These are phyloP conservation scores for Gibbula magus DNA, from an alignment of 2,888 invertebrate genomes.

Conservation along the genomic window DNA sequence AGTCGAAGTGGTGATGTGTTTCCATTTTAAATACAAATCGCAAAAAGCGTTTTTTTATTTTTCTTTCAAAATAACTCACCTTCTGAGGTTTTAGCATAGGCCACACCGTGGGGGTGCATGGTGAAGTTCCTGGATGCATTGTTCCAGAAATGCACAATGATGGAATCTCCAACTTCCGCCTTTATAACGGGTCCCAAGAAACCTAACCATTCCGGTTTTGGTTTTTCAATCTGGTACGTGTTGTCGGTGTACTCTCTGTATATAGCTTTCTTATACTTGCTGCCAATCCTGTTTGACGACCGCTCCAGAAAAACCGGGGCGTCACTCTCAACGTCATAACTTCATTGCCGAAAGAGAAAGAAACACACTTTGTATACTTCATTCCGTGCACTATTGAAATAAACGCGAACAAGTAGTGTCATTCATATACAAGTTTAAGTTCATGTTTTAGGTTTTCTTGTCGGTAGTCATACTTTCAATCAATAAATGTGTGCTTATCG, in stretches of 20 bases:
- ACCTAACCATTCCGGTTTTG: constrained; percentile 42
- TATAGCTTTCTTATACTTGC: constrained; percentile 49
- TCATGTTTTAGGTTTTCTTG: too few relatives aligned
- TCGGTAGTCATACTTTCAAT: too few relatives aligned
- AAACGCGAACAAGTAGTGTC: too few relatives aligned
- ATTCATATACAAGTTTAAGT: too few relatives aligned
- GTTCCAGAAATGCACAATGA: constrained; percentile 52
- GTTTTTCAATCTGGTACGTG: constrained; percentile 37
- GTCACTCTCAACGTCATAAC: neutral
- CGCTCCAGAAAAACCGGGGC: constrained; percentile 34
- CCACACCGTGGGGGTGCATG: constrained; percentile 59
- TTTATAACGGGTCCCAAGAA: constrained; percentile 60
- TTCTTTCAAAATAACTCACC: constrained; percentile 36
- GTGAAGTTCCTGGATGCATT: constrained; percentile 42
- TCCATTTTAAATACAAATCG: too few relatives aligned
- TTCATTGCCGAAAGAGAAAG: neutral
- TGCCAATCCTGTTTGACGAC: constrained; percentile 41
- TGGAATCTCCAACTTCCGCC: constrained; percentile 62
- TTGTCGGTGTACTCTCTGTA: constrained; percentile 50
- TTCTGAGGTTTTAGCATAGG: constrained; percentile 52
- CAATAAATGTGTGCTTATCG: too few relatives aligned
- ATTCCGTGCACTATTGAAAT: too few relatives aligned
- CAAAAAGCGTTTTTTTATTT: too few relatives aligned
- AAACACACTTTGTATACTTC: too few relatives aligned
- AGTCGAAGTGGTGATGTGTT: too few relatives aligned